Percentiles rank a stretch among this genome's conserved stretches.
These are phyloP conservation scores for Bellardia bayeri DNA, from an alignment of 2,888 invertebrate genomes.

Conservation along the genomic window DNA sequence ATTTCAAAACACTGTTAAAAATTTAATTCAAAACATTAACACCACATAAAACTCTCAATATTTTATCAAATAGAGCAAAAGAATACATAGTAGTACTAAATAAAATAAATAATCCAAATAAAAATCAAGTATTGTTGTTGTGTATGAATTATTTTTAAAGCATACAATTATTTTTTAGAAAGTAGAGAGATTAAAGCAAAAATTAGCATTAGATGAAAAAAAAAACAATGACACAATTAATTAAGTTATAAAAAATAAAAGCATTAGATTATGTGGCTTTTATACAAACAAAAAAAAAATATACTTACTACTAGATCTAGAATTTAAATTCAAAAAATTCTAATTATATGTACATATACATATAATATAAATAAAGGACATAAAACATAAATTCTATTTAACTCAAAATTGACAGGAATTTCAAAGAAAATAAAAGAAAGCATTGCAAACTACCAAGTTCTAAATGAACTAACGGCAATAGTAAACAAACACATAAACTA, in stretches of 20 bases:
- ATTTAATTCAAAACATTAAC: no score
- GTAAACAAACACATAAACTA: slow-evolving; percentile 33
- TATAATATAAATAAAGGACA: slow-evolving; percentile 27
- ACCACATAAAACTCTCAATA: not conserved
- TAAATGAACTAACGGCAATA: slow-evolving; percentile 27
- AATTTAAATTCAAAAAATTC: slow-evolving; percentile 50
- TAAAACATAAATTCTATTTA: slow-evolving; percentile 19
- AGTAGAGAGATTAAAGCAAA: slow-evolving; percentile 64
- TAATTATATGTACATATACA: slow-evolving; percentile 18
- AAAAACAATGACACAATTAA: slow-evolving; percentile 21
- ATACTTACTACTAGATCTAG: slow-evolving; percentile 35
- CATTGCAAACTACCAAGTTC: slow-evolving; percentile 54
- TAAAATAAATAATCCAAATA: slow-evolving; percentile 69
- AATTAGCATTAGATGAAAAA: slow-evolving; percentile 54
- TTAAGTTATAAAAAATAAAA: slow-evolving; percentile 41
- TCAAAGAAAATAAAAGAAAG: slow-evolving; percentile 27
- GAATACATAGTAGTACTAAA: slow-evolving; percentile 30
- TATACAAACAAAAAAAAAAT: slow-evolving; percentile 39
- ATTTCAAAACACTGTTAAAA: no score
- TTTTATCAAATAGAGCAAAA: slow-evolving; percentile 7
- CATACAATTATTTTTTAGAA: slow-evolving; percentile 57
- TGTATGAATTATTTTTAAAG: slow-evolving; percentile 70
- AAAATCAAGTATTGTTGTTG: slow-evolving; percentile 72
- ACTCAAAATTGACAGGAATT: slow-evolving; percentile 47
- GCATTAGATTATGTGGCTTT: slow-evolving; percentile 62